A percentile compares a stretch with the other conserved stretches of the same genome.
These are phyloP conservation scores for Microtus ochrogaster DNA, from an alignment of 2,113 vertebrate species.

Conservation along the genomic window DNA sequence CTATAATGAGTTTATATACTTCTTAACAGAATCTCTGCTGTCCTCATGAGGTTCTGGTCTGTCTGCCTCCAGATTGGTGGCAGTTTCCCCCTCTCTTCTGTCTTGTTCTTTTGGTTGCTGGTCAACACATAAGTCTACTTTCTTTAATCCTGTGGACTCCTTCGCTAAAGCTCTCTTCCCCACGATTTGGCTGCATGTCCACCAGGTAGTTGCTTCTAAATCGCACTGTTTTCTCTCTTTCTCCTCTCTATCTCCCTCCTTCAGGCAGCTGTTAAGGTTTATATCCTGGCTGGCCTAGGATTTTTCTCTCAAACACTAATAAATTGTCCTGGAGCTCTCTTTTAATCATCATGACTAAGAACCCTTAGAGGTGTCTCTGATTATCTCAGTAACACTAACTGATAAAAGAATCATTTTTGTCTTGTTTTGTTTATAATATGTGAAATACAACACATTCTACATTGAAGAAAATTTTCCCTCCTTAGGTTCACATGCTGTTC, in stretches of 20 bases:
- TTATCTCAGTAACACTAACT: not conserved
- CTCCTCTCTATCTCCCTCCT: not conserved
- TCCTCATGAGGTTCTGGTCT: not conserved
- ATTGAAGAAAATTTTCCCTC: not conserved
- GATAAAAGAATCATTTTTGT: not conserved
- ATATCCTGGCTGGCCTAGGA: not conserved
- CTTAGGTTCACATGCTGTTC: not conserved
- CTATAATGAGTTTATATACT: not conserved
- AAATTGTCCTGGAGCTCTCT: not conserved
- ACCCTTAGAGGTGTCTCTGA: not conserved
- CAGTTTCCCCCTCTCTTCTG: not conserved
- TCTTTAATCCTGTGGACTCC: not conserved
- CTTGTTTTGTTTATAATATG: not conserved
- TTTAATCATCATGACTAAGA: not conserved
- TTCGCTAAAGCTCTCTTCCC: not conserved
- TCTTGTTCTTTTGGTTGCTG: not conserved
- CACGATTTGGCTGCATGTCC: not conserved
- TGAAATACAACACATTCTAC: not conserved
- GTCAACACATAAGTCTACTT: not conserved
- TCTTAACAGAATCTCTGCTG: not conserved
- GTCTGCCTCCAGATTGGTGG: not conserved
- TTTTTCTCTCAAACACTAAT: not conserved
- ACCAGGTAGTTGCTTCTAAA: no score
- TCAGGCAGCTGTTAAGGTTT: not conserved
- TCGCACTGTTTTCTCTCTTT: not conserved